Conservation (phyloP, 2,888 invertebrate species). For the Pemphredon lugubris region DNA sequence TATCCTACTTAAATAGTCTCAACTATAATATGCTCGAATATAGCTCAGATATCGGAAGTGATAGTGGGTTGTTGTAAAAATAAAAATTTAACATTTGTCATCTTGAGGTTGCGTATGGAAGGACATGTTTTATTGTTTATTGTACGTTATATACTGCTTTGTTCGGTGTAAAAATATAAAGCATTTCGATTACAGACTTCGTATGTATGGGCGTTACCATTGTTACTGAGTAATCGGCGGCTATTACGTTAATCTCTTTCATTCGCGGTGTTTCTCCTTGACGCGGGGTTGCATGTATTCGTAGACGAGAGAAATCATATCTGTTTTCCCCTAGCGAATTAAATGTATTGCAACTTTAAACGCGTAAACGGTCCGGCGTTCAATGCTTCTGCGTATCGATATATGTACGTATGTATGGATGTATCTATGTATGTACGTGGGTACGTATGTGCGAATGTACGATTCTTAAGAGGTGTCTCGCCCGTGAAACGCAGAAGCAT, state of each 20-base stretch:
- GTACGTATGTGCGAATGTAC: no score
- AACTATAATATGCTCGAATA: slow-evolving; percentile 69
- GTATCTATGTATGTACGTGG: no score
- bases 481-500: no score
- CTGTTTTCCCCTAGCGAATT: neutral
- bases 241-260: slow-evolving; percentile 59
- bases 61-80: slow-evolving; percentile 77
- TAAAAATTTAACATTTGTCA: slow-evolving; percentile 79
- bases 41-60: slow-evolving; percentile 71
- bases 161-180: slow-evolving; percentile 79
- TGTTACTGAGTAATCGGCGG: slow-evolving; percentile 66
- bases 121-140: slow-evolving; percentile 79
- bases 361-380: no score
- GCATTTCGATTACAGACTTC: slow-evolving; percentile 78
- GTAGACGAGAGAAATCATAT: neutral
- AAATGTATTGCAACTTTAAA: neutral
- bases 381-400: no score
- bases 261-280: slow-evolving; percentile 54
- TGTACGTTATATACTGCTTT: slow-evolving; percentile 75
- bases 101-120: slow-evolving; percentile 80
- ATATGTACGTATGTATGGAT: no score
- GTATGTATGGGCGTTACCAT: slow-evolving; percentile 69
- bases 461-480: no score
- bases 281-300: slow-evolving; percentile 50
- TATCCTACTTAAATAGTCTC: slow-evolving; percentile 65